Evolutionary conservation across 2,888 invertebrate species (phyloP), one percentile per base, ranked within the genome.

Genomic region (Ommatoiulus sabulosus): DNA sequence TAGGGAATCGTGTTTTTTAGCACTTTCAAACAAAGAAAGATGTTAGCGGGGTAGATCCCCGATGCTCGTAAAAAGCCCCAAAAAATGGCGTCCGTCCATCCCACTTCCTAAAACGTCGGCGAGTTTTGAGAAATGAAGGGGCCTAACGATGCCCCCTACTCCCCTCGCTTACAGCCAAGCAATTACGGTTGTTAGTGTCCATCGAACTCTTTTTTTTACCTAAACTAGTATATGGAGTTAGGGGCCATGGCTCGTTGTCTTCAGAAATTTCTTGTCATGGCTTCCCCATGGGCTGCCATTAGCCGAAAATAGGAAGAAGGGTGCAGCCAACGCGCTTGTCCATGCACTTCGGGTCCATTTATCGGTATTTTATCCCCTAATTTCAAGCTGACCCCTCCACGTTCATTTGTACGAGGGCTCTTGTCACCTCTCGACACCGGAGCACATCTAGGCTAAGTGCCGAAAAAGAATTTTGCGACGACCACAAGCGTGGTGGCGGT

Each of bases 351-450:
- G 17, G 57, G 24, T 72, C 72, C 72, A 24, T 72, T 72, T 24
- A 35, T 35, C 35, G 35, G 35, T 35, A 35, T 35, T 35, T 35
- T 35, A 72, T 20, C 72, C 72, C 72, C 72, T 24, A 72, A 24
- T 72, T 72, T 10, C 72, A 8, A 24, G 10, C 20, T 72, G 72
- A 72, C 72, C 72, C 72, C 72, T 72, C 72, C 17, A 10, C 24
- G 8, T 24, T 72, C 72, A 72, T 72, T 72, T 72, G 72, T 72
- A 72, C 10, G 24, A 72, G 12, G 24, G 72, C 24, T 24, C 72
- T 72, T 72, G 72, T 72, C 72, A 72, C 72, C 72, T 72, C 72
- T 72, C 72, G 10, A n/a, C 72, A 72, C 72, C 20, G 24, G 72
- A 7, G 8, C 72, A 72, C 20, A 10, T 72, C 72, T 72, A 24